Evolutionary conservation across 2,888 invertebrate species (phyloP).

Genomic region (Prenolepis imparis): DNA sequence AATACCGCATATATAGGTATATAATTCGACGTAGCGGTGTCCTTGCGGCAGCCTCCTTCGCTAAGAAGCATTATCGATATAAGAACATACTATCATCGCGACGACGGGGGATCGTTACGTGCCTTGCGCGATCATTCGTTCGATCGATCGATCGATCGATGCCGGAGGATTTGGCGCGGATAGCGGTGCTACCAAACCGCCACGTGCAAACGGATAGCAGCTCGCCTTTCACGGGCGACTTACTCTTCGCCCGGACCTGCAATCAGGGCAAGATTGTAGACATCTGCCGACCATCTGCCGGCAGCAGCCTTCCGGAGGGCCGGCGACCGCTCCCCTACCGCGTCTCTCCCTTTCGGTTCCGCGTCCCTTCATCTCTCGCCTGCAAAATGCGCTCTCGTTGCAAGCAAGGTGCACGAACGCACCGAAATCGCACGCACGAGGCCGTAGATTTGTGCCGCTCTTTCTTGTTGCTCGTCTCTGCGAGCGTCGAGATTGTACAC

Average conservation of each 20-base stretch:
- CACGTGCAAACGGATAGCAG: constrained; percentile 60
- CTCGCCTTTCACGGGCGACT: constrained; percentile 74
- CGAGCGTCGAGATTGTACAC: constrained; percentile 19
- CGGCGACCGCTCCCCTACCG: constrained; percentile 56
- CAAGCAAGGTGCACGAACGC: constrained; percentile 27
- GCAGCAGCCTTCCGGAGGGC: constrained; percentile 70
- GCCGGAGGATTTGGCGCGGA: constrained; percentile 59
- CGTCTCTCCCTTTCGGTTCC: constrained; percentile 50
- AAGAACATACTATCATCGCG: constrained; percentile 21
- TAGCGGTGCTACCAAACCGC: constrained; percentile 63
- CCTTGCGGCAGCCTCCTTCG: background rate
- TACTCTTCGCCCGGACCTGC: constrained; percentile 73
- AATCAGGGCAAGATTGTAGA: constrained; percentile 80
- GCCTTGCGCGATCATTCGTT: constrained; percentile 31
- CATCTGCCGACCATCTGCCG: constrained; percentile 83
- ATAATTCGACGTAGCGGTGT: background rate
- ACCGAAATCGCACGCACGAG: constrained; percentile 35
- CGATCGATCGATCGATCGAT: constrained; percentile 48
- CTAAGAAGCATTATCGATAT: background rate
- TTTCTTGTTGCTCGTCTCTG: constrained; percentile 8
- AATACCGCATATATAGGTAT: background rate
- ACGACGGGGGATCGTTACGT: constrained; percentile 31
- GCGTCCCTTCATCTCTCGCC: constrained; percentile 25
- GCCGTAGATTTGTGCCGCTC: background rate
- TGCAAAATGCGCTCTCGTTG: constrained; percentile 15